Percentiles rank a stretch among this genome's conserved stretches.
phyloP scores from a whole-genome alignment of 2,797 vertebrate genomes.

The Cygnus olor region DNA sequence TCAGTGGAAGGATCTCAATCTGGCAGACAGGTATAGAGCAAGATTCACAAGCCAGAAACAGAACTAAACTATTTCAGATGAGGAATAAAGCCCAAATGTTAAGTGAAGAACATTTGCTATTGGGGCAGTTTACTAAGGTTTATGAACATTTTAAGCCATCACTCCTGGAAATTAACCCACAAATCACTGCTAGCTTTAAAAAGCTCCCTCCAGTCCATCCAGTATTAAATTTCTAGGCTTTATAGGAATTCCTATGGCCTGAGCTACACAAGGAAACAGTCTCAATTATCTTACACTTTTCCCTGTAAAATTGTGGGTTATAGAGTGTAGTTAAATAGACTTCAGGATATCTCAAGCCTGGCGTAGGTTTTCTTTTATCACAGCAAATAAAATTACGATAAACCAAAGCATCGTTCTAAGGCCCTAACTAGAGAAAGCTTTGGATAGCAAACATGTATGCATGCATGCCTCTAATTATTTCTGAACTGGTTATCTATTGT shows the following conservation, averaged over 20 bases:
- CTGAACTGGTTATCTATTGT: not conserved
- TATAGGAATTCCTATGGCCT: not conserved
- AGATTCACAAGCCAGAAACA: not conserved
- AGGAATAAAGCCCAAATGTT: not conserved
- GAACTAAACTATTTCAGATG: not conserved
- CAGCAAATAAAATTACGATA: not conserved
- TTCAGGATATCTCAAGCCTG: not conserved
- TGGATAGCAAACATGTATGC: not conserved
- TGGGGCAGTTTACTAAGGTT: not conserved
- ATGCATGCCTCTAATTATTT: not conserved
- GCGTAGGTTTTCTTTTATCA: not conserved
- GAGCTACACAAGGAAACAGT: not conserved
- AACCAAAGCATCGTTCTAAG: not conserved
- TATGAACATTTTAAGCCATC: not conserved
- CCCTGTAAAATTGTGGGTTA: not conserved
- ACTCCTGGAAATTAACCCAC: not conserved
- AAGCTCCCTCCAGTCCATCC: not conserved
- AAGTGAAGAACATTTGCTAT: not conserved
- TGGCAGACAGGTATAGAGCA: not conserved
- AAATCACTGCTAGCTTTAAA: not conserved
- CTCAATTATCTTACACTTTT: not conserved
- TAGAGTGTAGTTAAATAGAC: accelerated
- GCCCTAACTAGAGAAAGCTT: not conserved
- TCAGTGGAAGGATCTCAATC: not conserved
- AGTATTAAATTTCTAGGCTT: not conserved